These are phyloP conservation scores for Bubo scandiacus DNA, from an alignment of 2,113 vertebrate genomes.

Conservation along the genomic window DNA sequence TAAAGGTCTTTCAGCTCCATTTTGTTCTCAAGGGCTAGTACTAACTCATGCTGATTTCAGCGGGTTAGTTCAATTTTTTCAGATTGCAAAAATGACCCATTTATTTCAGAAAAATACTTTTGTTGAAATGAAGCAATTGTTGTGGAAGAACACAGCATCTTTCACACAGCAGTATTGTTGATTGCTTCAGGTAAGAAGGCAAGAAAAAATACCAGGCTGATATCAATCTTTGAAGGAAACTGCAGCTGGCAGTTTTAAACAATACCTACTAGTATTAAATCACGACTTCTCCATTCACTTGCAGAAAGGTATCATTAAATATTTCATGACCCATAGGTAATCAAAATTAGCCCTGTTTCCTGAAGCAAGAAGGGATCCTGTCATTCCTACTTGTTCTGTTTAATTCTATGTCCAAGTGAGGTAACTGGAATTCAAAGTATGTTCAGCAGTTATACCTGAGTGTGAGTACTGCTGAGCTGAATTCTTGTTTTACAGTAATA, in stretches of 20 bases:
- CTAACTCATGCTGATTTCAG: background rate
- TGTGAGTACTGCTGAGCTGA: background rate
- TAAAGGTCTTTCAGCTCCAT: background rate
- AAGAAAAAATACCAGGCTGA: background rate
- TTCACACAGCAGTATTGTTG: background rate
- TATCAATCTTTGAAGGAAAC: background rate
- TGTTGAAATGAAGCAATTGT: background rate
- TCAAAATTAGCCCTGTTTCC: constrained; percentile 10
- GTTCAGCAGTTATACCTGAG: background rate
- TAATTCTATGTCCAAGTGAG: background rate
- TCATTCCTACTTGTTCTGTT: background rate
- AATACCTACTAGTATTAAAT: background rate
- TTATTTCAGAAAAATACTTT: background rate
- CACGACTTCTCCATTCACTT: background rate
- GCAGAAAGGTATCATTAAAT: background rate
- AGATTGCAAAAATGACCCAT: background rate
- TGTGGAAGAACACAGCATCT: background rate
- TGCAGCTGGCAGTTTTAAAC: background rate
- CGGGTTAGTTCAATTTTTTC: background rate
- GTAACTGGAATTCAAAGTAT: background rate
- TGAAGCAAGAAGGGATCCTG: background rate
- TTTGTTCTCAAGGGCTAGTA: background rate
- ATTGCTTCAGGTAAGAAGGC: background rate
- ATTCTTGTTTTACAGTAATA: background rate
- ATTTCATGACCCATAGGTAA: background rate